Base-by-base conservation (phyloP, 37 sponge, comb jelly and placozoan species). In the Axinella damicornis region DNA sequence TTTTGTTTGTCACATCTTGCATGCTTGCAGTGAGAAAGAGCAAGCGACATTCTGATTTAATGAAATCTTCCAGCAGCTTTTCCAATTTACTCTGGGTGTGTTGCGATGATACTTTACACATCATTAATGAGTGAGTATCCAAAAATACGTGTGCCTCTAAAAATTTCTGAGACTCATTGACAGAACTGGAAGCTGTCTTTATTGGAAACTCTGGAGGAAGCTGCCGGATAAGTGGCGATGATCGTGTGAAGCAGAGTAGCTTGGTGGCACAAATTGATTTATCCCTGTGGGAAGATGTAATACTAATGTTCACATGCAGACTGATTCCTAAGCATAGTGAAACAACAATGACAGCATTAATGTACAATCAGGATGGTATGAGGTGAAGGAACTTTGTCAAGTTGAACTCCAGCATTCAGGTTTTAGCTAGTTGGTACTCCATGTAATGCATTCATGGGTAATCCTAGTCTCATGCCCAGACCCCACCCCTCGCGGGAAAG, bases 161-260 rank as follows among this genome's bases (percentile, higher is more conserved):
- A 9, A 46, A 9, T 46, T 46, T 4, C 22, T 40, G 16, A 36
- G 22, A 31, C 5, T 46, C 9, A 46, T 46, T 46, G 6, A 46
- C 46, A 12, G 46, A 46, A 4, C 9, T 4, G 9, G 46, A 12
- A 46, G 46, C 9, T 46, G 9, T 46, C 19, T 68, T 46, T 12
- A 4, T 46, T 46, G 85, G 77, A 68, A 58, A 87, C 33, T 39
- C 27, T 12, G 78, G 5, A n/a, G 94, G 94, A 9, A 90, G 79
- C 19, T 74, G 79, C 46, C 86, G 82, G 53, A 90, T 89, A 58
- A 64, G 30, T 30, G 90, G 81, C 52, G 83, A 81, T 31, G 90
- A 85, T 2, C 94, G 90, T 33, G 94, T 93, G 78, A 76, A 93
- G 57, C 90, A 93, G 34, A 93, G 28, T 27, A 89, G 28, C 77